Base-by-base conservation (phyloP, 2,888 invertebrate genomes). In the Oscheius myriophilus region DNA sequence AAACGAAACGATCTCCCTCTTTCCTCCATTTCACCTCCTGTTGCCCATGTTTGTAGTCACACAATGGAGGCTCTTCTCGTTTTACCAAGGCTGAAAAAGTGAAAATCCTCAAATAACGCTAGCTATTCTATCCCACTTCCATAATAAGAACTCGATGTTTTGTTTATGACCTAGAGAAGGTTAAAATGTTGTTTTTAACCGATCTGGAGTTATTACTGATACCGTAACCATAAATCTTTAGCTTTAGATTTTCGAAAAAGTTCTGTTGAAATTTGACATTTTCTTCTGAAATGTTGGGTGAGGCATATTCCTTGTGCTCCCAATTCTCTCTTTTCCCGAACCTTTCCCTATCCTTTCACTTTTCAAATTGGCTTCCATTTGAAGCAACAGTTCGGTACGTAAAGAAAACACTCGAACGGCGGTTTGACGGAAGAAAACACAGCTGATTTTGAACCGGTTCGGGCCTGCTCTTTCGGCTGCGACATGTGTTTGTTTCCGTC, bases 1-100 rank as follows among this genome's bases (percentile, higher is more conserved):
- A 78, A 12, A 61, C 49, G 42, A 71, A 59, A 45, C 70, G 43
- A 1, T 51, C 66, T 14, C 55, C 51, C 51, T 57, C 57, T 7
- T 46, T 55, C 33, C 41, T 25, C 66, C 66, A 66, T 2, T 25
- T 57, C 14, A 66, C 55, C 23, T 23, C 7, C 57, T 57, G 39
- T 25, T 66, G n/a, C 21, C 46, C 49, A 9, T 58, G 23, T 25
- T 64, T 43, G 53, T 64, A 58, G 18, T 69, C 64, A 23, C 69
- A 69, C 18, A 67, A 7, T 25, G 67, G 57, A 12, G 46, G 18
- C 23, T 67, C 69, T 42, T 69, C 55, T 16, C 64, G 43, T 41
- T 69, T 63, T 11, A 61, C 61, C 21, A 61, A 9, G 7, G 46
- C 61, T 61, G 61, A 46, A 61, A 49, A 3, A 6, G 33, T 33